Evolutionary conservation across 2,888 invertebrate species (phyloP).

Genomic region (Amphipyra tragopoginis): DNA sequence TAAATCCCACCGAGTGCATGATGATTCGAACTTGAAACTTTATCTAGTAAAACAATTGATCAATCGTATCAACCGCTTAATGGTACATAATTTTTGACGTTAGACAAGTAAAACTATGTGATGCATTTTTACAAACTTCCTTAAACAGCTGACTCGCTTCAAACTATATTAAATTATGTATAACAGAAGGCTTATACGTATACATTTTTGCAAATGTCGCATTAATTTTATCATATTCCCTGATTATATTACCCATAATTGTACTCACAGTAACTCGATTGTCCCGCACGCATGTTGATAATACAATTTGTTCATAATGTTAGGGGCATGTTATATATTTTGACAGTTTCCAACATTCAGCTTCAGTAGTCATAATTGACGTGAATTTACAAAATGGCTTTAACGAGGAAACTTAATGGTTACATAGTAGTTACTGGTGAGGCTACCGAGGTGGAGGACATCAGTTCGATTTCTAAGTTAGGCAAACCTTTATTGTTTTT

Average conservation of each 20-base stretch:
- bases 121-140: too few species aligned
- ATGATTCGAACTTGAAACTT: too few species aligned
- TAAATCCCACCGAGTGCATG: too few species aligned
- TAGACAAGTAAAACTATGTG: too few species aligned
- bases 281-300: constrained; percentile 10
- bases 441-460: background rate
- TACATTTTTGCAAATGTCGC: background rate
- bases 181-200: too few species aligned
- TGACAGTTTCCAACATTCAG: constrained; percentile 14
- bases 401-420: background rate
- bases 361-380: constrained; percentile 1
- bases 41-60: too few species aligned
- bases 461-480: background rate
- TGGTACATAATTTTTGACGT: too few species aligned
- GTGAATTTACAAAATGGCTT: constrained; percentile 4
- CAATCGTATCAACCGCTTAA: too few species aligned
- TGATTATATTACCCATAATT: constrained; percentile 25
- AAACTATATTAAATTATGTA: too few species aligned
- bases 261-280: constrained; percentile 23
- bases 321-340: constrained; percentile 18
- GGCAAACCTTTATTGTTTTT: too few species aligned
- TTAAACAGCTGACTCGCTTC: too few species aligned
- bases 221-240: constrained; percentile 3
- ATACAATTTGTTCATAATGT: constrained; percentile 26
- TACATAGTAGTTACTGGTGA: too few species aligned